These are phyloP conservation scores for Drosophila buzzatii DNA, from an alignment of 2,888 invertebrate species.

Conservation along the genomic window DNA sequence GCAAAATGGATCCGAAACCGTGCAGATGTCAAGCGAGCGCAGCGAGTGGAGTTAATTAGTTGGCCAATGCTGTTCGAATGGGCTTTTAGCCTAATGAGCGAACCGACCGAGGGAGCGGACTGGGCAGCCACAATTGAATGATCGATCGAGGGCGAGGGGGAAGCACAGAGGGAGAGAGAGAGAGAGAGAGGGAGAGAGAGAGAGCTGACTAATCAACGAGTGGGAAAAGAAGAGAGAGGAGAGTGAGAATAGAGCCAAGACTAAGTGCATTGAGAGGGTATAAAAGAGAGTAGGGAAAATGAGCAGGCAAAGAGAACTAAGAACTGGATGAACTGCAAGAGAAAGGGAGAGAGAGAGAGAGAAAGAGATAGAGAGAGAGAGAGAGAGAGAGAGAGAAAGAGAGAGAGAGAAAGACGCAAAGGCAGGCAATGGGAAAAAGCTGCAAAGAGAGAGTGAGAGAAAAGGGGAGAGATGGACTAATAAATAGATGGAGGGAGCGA, in stretches of 20 bases:
- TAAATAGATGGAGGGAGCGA: not conserved
- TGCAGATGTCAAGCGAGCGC: conserved; percentile 36
- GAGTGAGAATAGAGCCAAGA: no score
- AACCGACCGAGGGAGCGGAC: not conserved
- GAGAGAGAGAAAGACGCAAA: not conserved
- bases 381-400: no score
- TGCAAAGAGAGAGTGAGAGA: not conserved
- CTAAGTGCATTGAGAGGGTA: no score
- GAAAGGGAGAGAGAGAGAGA: not conserved
- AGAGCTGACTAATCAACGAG: not conserved
- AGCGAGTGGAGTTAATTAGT: conserved; percentile 59
- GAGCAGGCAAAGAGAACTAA: not conserved
- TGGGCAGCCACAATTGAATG: not conserved
- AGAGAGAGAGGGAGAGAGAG: not conserved
- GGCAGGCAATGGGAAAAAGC: not conserved
- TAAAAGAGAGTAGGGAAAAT: not conserved
- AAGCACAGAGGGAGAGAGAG: not conserved
- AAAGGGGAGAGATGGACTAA: not conserved
- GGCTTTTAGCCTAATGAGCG: conserved; percentile 76
- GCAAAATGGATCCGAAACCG: conserved; percentile 30
- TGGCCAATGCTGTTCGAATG: conserved; percentile 31
- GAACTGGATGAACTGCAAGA: not conserved
- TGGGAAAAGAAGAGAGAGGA: not conserved
- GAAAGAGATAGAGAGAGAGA: not conserved
- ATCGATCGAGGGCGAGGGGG: not conserved